Percentiles rank a stretch among this genome's conserved stretches.
Evolutionary conservation across 1,140 invertebrate genomes (phyloP).

Genomic region (Mya arenaria): DNA sequence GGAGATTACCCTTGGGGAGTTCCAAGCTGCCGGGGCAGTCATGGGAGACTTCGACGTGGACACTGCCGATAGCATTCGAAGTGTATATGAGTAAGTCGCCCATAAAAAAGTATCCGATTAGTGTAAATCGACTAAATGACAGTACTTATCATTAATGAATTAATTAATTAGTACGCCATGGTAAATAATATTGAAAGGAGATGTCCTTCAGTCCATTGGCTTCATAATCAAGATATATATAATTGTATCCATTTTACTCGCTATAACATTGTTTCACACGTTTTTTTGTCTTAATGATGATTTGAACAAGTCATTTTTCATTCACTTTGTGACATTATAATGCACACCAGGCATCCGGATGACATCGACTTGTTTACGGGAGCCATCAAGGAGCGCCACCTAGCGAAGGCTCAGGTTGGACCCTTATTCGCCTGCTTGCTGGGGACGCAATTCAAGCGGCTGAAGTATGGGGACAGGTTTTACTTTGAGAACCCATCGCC

Average conservation of each 20-base stretch:
- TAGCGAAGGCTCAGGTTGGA: constrained; percentile 93
- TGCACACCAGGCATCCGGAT: constrained; percentile 73
- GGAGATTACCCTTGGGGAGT: neutral
- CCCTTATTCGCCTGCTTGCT: constrained; percentile 98
- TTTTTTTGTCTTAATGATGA: too few species aligned
- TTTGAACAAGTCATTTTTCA: too few species aligned
- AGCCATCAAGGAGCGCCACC: constrained; percentile 92
- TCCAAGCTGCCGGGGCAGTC: neutral
- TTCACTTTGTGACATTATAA: too few species aligned
- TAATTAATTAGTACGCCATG: too few species aligned
- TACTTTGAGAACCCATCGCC: constrained; percentile 90
- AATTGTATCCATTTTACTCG: too few species aligned
- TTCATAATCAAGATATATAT: too few species aligned
- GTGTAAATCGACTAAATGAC: too few species aligned
- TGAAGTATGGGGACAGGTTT: constrained; percentile 96
- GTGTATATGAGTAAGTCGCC: constrained; percentile 26
- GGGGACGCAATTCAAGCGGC: constrained; percentile 94
- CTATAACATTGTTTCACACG: too few species aligned
- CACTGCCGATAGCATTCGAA: constrained; percentile 27
- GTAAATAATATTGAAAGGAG: too few species aligned
- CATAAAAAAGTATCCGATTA: too few species aligned
- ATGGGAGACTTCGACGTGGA: constrained; percentile 20
- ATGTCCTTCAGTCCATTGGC: too few species aligned
- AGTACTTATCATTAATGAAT: too few species aligned
- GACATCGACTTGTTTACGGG: constrained; percentile 94